Evolutionary conservation across 2,797 vertebrate genomes (phyloP).

Genomic region (Rhinophrynus dorsalis): DNA sequence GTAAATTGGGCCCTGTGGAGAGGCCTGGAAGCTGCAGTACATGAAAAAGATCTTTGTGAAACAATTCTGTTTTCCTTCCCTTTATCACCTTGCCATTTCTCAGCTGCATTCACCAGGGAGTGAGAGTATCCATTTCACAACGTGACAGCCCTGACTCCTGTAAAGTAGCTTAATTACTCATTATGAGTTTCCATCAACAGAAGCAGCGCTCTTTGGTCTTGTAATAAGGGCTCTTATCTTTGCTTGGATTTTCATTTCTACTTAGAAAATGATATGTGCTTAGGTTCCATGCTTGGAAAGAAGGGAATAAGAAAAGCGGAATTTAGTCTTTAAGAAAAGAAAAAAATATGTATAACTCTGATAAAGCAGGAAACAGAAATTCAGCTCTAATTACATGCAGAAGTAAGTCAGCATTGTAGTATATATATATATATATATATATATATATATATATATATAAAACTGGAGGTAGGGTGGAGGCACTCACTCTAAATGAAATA

Average conservation of each 20-base stretch:
- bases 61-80: slow-evolving; percentile 58
- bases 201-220: slow-evolving; percentile 71
- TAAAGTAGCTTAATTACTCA: slow-evolving; percentile 75
- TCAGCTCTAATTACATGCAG: no score
- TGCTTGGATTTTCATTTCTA: slow-evolving; percentile 70
- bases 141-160: slow-evolving; percentile 65
- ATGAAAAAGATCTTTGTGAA: slow-evolving; percentile 57
- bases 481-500: no score
- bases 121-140: slow-evolving; percentile 61
- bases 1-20: slow-evolving; percentile 49
- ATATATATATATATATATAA: no score
- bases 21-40: slow-evolving; percentile 44
- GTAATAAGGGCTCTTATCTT: slow-evolving; percentile 74
- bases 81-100: slow-evolving; percentile 65
- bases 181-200: slow-evolving; percentile 73
- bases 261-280: slow-evolving; percentile 75
- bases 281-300: slow-evolving; percentile 70
- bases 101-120: slow-evolving; percentile 64
- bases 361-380: no score
- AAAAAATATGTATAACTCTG: slow-evolving; percentile 67
- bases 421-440: no score
- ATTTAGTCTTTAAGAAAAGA: slow-evolving; percentile 80
- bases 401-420: no score
- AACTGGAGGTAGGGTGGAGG: no score
- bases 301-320: slow-evolving; percentile 76